A percentile compares a stretch with the other conserved stretches of the same genome.
These are phyloP conservation scores for Rhagonycha fulva DNA, from an alignment of 2,888 invertebrate species.

Conservation along the genomic window DNA sequence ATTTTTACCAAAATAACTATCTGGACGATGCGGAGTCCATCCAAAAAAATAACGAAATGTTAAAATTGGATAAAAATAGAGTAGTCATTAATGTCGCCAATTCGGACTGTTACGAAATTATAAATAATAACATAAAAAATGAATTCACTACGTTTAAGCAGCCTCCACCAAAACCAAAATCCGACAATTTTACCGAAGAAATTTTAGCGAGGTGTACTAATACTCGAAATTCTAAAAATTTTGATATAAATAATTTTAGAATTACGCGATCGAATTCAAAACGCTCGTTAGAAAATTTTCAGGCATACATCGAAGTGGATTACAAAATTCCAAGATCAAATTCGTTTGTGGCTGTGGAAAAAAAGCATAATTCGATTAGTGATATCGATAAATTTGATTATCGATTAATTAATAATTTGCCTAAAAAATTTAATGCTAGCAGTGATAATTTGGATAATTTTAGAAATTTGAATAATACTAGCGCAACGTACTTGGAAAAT, in stretches of 20 bases:
- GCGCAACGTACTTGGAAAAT: conserved; percentile 24
- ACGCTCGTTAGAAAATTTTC: conserved; percentile 50
- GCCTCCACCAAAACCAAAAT: background rate
- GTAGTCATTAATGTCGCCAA: background rate
- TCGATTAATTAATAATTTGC: background rate
- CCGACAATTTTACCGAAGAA: conserved; percentile 7
- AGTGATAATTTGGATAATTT: conserved; percentile 11
- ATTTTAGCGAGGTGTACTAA: conserved; percentile 8
- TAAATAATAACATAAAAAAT: conserved; percentile 2
- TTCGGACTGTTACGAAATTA: background rate
- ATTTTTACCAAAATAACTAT: conserved; percentile 59
- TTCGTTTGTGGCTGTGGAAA: conserved; percentile 47
- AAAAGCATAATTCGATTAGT: conserved; percentile 30
- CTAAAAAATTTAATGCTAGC: background rate
- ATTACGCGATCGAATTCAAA: conserved; percentile 51
- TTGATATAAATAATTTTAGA: conserved; percentile 30
- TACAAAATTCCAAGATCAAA: conserved; percentile 46
- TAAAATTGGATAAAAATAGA: background rate
- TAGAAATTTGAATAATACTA: conserved; percentile 16
- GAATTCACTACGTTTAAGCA: conserved; percentile 11
- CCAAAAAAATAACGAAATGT: background rate
- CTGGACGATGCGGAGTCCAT: conserved; percentile 11
- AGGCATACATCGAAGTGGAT: conserved; percentile 44
- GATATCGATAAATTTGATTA: background rate
- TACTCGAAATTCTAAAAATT: conserved; percentile 5